These are phyloP conservation scores for Heliocidaris tuberculata DNA, from an alignment of 35 echinoderm and acorn worm genomes.

Conservation along the genomic window DNA sequence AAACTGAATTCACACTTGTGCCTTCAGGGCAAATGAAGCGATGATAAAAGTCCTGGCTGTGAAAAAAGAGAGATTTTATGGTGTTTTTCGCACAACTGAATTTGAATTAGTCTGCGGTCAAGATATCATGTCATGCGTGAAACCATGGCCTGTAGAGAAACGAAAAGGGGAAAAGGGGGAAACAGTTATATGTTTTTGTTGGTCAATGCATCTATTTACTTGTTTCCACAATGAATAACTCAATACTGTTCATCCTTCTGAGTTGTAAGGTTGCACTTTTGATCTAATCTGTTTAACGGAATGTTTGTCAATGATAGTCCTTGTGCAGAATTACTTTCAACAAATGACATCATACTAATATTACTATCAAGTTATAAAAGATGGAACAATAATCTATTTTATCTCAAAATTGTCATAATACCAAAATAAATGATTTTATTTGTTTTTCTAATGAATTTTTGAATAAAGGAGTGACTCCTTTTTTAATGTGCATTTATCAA, in stretches of 20 bases:
- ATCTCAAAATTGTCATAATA: too few species aligned
- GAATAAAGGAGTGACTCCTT: background rate
- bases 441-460: background rate
- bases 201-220: background rate
- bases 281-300: background rate
- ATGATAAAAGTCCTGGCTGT: background rate
- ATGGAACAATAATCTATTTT: background rate
- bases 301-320: background rate
- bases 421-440: too few species aligned
- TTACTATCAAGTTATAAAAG: background rate
- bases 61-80: constrained; percentile 9
- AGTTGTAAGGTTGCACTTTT: constrained; percentile 1
- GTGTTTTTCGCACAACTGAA: background rate
- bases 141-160: constrained; percentile 3
- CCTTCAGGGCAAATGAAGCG: background rate
- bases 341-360: background rate
- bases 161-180: background rate
- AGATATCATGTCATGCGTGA: background rate
- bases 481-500: background rate
- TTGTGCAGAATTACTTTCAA: background rate
- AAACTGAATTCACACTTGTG: background rate
- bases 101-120: constrained; percentile 16
- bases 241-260: background rate
- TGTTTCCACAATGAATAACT: background rate
- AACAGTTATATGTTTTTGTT: constrained; percentile 1